A percentile compares a stretch with the other conserved stretches of the same genome.
Evolutionary conservation across 1,140 invertebrate genomes (phyloP).

Genomic region (Belonocnema kinseyi): DNA sequence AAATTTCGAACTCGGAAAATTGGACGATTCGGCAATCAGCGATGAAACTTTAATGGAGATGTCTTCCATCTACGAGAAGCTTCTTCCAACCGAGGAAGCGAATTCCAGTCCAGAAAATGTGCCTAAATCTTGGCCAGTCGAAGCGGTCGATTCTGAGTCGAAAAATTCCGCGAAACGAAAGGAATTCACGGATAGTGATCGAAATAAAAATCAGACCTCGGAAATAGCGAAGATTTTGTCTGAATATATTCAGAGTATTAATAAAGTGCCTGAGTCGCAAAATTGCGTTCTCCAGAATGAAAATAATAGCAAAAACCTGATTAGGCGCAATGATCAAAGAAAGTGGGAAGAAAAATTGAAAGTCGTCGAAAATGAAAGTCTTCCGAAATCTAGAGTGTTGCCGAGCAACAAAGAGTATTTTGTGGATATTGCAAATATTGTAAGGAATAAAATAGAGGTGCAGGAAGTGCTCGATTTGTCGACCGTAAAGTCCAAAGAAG

Average conservation of each 20-base stretch:
- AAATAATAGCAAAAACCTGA: background rate
- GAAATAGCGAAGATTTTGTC: background rate
- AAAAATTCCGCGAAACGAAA: background rate
- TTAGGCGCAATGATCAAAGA: background rate
- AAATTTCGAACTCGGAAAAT: background rate
- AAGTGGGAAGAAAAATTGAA: background rate
- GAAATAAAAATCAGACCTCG: background rate
- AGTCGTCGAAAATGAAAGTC: too few species aligned
- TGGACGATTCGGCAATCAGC: background rate
- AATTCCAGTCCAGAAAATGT: background rate
- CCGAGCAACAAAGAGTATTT: background rate
- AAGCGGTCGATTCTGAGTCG: slow-evolving; percentile 24
- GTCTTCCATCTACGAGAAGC: background rate
- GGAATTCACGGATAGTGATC: background rate
- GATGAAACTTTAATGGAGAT: background rate
- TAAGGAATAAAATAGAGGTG: background rate
- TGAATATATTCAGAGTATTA: background rate
- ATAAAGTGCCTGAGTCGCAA: background rate
- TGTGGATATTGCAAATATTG: background rate
- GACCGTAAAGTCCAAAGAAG: slow-evolving; percentile 30
- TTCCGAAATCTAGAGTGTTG: background rate
- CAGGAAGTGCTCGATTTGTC: slow-evolving; percentile 13
- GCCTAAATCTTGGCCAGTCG: background rate
- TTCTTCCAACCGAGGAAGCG: background rate
- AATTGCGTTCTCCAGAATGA: background rate